Base-by-base conservation (phyloP, 2,797 vertebrate genomes). In the Anguilla obscura region DNA sequence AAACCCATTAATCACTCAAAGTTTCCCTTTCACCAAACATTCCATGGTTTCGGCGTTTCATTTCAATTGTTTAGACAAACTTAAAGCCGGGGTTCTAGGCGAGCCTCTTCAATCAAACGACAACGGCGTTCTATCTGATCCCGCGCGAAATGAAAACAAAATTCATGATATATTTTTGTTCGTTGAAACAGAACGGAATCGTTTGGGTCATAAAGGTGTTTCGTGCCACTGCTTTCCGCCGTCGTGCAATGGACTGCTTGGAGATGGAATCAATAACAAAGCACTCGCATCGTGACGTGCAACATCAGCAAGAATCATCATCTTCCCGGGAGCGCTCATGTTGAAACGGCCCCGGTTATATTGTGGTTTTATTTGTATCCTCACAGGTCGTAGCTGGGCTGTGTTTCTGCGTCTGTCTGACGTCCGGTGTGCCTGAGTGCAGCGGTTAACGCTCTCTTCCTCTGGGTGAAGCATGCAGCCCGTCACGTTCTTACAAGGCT, bases 1-100 rank as follows among this genome's bases (percentile, higher is more conserved):
- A 50, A 87, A 45, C 76, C 36, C 80, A 86, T 76, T 76, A 86
- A 85, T 60, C 52, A 60, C 66, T 74, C 82, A 88, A n/a, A 82
- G 60, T 56, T 50, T 36, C 36, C 79, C 69, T 50, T 27, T 45
- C 21, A 71, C 36, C 87, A 63, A 85, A 66, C 56, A 45, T 45
- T 27, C 30, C 58, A 48, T n/a, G 16, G 12, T 30, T 45, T 63
- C 58, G 4, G 50, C 45, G 40, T 48, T 24, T 36, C 6, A 16
- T 76, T 76, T 76, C 18, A 27, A 21, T 33, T 76, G 30, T 40
- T 16, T 1, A 5, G 10, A 76, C 30, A 76, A 76, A 74, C 27
- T 30, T 27, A 71, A 33, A 33, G 10, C 69, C 21, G 69, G 33
- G 69, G 8, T 36, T 40, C 74, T 40, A 45, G 12, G 16, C 16